Evolutionary conservation across 1,140 invertebrate genomes (phyloP).

Genomic region (Forficula auricularia): DNA sequence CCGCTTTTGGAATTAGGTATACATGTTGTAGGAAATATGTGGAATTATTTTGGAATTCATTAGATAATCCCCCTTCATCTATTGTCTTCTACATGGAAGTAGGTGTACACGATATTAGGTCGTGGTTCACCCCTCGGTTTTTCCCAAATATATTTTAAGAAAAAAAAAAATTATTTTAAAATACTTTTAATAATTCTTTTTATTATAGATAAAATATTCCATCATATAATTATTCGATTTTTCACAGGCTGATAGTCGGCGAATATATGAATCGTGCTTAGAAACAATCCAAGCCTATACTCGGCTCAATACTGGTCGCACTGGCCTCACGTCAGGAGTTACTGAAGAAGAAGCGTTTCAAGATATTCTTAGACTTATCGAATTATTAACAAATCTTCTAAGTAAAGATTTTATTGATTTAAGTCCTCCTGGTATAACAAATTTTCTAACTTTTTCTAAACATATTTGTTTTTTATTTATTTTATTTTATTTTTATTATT

Average conservation of each 20-base stretch:
- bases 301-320: constrained; percentile 36
- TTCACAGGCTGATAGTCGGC: constrained; percentile 33
- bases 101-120: too few species aligned
- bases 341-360: constrained; percentile 54
- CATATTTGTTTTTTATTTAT: not conserved
- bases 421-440: constrained; percentile 18
- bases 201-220: too few species aligned
- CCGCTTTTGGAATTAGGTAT: too few species aligned
- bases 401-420: constrained; percentile 54
- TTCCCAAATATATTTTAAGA: too few species aligned
- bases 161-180: too few species aligned
- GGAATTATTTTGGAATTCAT: too few species aligned
- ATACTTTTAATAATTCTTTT: too few species aligned
- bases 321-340: constrained; percentile 31
- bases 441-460: not conserved
- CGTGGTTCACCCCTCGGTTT: too few species aligned
- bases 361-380: constrained; percentile 51
- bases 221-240: too few species aligned
- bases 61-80: too few species aligned
- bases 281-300: constrained; percentile 52
- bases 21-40: too few species aligned
- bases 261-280: constrained; percentile 43
- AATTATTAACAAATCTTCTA: constrained; percentile 48
- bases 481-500: not conserved
- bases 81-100: too few species aligned